Evolutionary conservation across 2,888 invertebrate genomes (phyloP).

Genomic region (Plagodis pulveraria): DNA sequence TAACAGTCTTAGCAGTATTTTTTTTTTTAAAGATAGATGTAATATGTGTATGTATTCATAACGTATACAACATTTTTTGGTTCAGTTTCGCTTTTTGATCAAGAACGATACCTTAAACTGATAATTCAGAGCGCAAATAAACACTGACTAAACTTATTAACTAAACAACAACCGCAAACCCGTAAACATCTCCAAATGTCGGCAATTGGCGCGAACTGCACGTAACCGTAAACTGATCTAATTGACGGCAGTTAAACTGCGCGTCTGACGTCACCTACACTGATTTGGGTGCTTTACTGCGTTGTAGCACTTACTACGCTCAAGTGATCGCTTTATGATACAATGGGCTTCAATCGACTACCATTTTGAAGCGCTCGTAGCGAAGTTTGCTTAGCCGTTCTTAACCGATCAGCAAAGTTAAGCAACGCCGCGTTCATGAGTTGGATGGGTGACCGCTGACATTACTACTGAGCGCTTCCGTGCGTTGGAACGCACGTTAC

Average conservation of each 20-base stretch:
- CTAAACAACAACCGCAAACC: background rate
- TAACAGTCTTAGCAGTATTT: too few relatives aligned
- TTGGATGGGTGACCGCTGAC: too few relatives aligned
- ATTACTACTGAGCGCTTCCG: too few relatives aligned
- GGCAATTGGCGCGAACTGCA: conserved; percentile 12
- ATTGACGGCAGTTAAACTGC: conserved; percentile 13
- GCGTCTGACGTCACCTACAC: conserved; percentile 8
- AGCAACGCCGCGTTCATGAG: too few relatives aligned
- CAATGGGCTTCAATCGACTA: background rate
- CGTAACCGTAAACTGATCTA: conserved; percentile 17
- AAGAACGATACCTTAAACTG: too few relatives aligned
- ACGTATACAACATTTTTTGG: too few relatives aligned
- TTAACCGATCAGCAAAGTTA: too few relatives aligned
- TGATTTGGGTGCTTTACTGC: conserved; percentile 14
- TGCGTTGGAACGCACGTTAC: too few relatives aligned
- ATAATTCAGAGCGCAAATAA: background rate
- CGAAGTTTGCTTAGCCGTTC: too few relatives aligned
- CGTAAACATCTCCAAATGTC: conserved; percentile 10
- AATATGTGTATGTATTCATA: too few relatives aligned
- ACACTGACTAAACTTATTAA: conserved; percentile 6
- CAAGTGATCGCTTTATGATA: background rate
- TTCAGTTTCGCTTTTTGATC: background rate
- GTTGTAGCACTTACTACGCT: background rate
- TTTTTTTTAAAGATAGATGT: too few relatives aligned
- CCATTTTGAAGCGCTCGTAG: too few relatives aligned